Evolutionary conservation across 2,797 vertebrate genomes (phyloP).

Genomic region (Chelonia mydas): DNA sequence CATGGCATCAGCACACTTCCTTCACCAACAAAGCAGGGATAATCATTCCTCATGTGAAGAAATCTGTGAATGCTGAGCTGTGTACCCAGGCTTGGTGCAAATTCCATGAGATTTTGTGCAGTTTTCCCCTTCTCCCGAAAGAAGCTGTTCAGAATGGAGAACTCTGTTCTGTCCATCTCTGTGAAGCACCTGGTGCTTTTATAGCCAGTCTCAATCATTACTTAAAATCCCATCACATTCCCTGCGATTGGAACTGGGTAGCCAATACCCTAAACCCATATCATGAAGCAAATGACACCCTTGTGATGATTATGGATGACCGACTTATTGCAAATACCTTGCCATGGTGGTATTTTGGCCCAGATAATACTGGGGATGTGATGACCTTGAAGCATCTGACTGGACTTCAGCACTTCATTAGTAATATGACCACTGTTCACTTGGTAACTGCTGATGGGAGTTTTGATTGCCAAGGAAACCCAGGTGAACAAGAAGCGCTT

Average conservation of each 20-base stretch:
- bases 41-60: slow-evolving; percentile 87
- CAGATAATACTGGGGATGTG: slow-evolving; percentile 94
- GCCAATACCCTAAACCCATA: slow-evolving; percentile 96
- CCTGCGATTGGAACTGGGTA: slow-evolving; percentile 93
- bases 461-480: slow-evolving; percentile 97
- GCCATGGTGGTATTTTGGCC: slow-evolving; percentile 94
- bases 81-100: slow-evolving; percentile 98
- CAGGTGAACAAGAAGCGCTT: slow-evolving; percentile 94
- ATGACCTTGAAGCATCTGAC: slow-evolving; percentile 88
- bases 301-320: slow-evolving; percentile 92
- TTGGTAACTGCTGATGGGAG: slow-evolving; percentile 97
- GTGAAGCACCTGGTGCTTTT: slow-evolving; percentile 96
- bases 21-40: slow-evolving; percentile 94
- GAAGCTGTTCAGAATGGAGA: slow-evolving; percentile 85
- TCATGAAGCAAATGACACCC: slow-evolving; percentile 90
- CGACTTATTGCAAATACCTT: slow-evolving; percentile 93
- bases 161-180: slow-evolving; percentile 92
- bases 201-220: slow-evolving; percentile 94
- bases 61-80: slow-evolving; percentile 89
- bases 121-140: slow-evolving; percentile 85
- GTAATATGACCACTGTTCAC: slow-evolving; percentile 85
- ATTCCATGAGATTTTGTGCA: slow-evolving; percentile 92
- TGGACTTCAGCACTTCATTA: slow-evolving; percentile 87
- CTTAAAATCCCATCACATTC: slow-evolving; percentile 86
- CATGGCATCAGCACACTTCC: slow-evolving; percentile 95